Conservation (phyloP, 2,113 vertebrate species). For the Otolemur garnettii region DNA sequence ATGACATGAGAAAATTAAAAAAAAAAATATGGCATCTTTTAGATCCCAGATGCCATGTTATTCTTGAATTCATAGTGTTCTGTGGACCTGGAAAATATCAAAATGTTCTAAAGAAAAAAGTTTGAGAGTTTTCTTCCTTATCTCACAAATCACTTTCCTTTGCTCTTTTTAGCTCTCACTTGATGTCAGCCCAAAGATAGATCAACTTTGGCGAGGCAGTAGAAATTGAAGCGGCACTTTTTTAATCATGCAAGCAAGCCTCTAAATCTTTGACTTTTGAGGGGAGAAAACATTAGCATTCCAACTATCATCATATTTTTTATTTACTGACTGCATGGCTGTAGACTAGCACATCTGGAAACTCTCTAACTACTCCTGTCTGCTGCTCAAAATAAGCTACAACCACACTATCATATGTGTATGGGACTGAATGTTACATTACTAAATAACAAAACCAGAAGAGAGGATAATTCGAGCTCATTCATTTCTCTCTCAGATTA, state of each 20-base stretch:
- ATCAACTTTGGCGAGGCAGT: not conserved
- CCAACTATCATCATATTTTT: slow-evolving; percentile 45
- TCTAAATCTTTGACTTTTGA: not conserved
- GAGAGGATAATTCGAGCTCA: not conserved
- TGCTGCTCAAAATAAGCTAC: not conserved
- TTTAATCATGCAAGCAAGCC: not conserved
- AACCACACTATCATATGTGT: not conserved
- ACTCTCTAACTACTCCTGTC: not conserved
- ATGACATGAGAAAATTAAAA: slow-evolving; percentile 51
- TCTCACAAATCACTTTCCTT: slow-evolving; percentile 59
- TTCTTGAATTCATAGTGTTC: slow-evolving; percentile 24
- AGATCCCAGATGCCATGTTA: slow-evolving; percentile 60
- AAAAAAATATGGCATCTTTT: slow-evolving; percentile 20
- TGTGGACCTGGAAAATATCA: slow-evolving; percentile 45
- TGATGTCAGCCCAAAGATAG: not conserved
- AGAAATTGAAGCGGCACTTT: not conserved
- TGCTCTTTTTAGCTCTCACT: slow-evolving; percentile 51
- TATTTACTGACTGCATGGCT: slow-evolving; percentile 49
- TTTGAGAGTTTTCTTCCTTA: slow-evolving; percentile 55
- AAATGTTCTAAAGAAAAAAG: not conserved
- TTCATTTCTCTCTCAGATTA: not conserved
- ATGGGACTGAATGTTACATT: not conserved
- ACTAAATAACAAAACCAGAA: not conserved
- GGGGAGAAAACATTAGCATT: slow-evolving; percentile 29
- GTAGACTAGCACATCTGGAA: slow-evolving; percentile 42